These are phyloP conservation scores for Cyprinodon diabolis DNA, from an alignment of 2,797 vertebrate genomes.

Conservation along the genomic window DNA sequence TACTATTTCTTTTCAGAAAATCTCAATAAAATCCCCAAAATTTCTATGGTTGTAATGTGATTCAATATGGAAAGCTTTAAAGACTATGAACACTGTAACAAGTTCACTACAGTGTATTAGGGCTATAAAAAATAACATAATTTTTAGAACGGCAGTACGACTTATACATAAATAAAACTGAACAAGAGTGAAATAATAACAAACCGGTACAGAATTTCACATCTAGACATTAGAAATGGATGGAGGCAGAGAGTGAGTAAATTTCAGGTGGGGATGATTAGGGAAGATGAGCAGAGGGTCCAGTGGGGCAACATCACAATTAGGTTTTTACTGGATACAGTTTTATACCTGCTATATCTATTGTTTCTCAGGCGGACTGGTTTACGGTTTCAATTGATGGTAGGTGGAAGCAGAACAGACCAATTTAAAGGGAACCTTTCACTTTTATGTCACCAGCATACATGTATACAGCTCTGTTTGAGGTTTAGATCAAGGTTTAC, in stretches of 20 bases:
- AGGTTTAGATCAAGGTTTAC: conserved; percentile 1
- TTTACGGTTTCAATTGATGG: conserved; percentile 21
- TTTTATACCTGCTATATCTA: conserved; percentile 43
- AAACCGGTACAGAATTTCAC: conserved; percentile 69
- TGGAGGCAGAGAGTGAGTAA: conserved; percentile 68
- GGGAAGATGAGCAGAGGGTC: conserved; percentile 55
- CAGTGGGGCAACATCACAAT: conserved; percentile 47
- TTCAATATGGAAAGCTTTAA: neutral
- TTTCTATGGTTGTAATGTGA: neutral
- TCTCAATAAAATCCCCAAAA: neutral
- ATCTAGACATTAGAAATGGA: conserved; percentile 68
- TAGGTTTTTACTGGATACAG: conserved; percentile 38
- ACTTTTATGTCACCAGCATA: conserved; percentile 19
- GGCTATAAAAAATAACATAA: neutral
- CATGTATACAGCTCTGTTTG: conserved; percentile 16
- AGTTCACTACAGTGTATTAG: neutral
- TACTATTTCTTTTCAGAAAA: neutral
- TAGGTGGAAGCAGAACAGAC: conserved; percentile 6
- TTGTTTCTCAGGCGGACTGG: conserved; percentile 37
- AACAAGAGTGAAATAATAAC: conserved; percentile 68
- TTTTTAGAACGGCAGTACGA: neutral
- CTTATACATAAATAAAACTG: conserved; percentile 48
- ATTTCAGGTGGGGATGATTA: conserved; percentile 59
- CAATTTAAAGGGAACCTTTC: conserved; percentile 21
- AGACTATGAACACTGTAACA: neutral